These are phyloP conservation scores for Bembecia ichneumoniformis DNA, from an alignment of 2,888 invertebrate species.

Conservation along the genomic window DNA sequence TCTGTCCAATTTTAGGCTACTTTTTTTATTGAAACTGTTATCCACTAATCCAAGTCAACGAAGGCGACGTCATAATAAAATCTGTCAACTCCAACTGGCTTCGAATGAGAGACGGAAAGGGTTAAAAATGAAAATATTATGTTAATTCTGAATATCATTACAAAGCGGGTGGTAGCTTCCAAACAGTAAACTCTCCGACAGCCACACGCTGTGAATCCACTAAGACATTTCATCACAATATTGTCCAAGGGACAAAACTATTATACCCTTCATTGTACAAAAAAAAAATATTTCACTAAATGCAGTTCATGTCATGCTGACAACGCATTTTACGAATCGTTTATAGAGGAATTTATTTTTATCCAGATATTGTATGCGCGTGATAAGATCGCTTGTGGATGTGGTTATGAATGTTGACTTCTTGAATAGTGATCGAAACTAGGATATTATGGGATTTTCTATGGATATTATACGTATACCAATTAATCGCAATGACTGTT, in stretches of 20 bases:
- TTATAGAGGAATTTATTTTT: constrained; percentile 57
- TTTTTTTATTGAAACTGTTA: no score
- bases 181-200: constrained; percentile 46
- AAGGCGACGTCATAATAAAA: no score
- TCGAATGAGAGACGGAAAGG: constrained; percentile 26
- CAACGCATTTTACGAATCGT: constrained; percentile 62
- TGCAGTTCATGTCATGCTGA: constrained; percentile 61
- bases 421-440: neutral
- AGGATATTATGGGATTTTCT: no score
- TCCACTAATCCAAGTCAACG: no score
- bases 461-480: constrained; percentile 14
- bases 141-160: constrained; percentile 41
- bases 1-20: no score
- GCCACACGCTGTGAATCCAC: constrained; percentile 54
- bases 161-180: constrained; percentile 51
- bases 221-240: constrained; percentile 57
- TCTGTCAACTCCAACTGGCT: neutral
- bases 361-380: constrained; percentile 32
- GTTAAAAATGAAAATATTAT: constrained; percentile 55
- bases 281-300: constrained; percentile 42
- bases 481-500: constrained; percentile 44
- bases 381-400: constrained; percentile 45
- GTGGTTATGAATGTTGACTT: constrained; percentile 2
- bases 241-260: constrained; percentile 51
- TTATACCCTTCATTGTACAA: constrained; percentile 37